Base-by-base conservation (phyloP, 37 sponge, comb jelly and placozoan species). In the Theonella swinhoei region DNA sequence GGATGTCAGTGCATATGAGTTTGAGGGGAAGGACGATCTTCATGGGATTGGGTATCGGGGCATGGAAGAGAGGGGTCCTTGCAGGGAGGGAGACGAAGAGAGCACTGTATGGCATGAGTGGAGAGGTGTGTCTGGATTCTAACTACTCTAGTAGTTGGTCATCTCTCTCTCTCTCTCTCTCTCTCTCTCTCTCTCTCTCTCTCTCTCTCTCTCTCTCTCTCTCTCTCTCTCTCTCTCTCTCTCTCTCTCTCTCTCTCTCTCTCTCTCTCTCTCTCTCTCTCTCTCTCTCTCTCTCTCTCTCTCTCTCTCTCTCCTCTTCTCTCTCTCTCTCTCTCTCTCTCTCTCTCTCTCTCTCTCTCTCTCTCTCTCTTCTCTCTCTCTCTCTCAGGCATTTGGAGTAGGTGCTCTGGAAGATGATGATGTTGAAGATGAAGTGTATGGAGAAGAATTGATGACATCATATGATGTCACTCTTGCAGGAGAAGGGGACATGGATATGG, bases 341-440 rank as follows among this genome's bases (percentile, higher is more conserved):
- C 7, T 14, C 54, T 47, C 14, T 14, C 14, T 14, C 14, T 14
- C 54, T 7, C 14, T 47, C 54, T 7, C 54, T 47, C 54, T n/a
- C n/a, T n/a, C n/a, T n/a, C n/a, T n/a, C 19, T 58, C 19, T 58
- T 11, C 60, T 20, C 17, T 31, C 4, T 1, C 33, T 1, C 4
- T 70, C n/a, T 38, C 37, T 33, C 64, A 96, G 91, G 98, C 95
- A 64, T 97, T 97, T 85, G 98, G 98, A 36, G 71, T 85, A n/a
- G 98, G 98, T 23, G 98, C 98, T 39, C 84, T 94, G 47, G 98
- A 97, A 26, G 94, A 91, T 29, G 91, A 91, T 3, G 91, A 90
- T 36, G 96, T 92, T 39, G 94, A 86, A 42, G 93, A 88, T 1
- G 95, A 94, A 26, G 74, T 97, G 30, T 97, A 94, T 76, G 86